Base-by-base conservation (phyloP, 2,797 vertebrate species). In the Acanthurus leucopareius region DNA sequence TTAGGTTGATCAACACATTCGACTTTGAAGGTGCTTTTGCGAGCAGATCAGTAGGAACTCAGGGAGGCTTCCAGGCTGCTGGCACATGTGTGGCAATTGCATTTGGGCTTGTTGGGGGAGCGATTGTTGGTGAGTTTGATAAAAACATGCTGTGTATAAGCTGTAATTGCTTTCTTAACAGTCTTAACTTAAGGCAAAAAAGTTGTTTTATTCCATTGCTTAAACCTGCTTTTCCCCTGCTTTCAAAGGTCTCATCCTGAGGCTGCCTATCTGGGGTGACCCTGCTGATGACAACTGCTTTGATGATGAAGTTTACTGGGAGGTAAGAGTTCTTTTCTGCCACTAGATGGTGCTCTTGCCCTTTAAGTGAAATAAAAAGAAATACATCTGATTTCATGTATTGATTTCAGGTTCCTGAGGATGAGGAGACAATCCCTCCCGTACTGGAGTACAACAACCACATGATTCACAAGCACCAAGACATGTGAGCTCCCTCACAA, bases 281-380 rank as follows among this genome's bases (percentile, higher is more conserved):
- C 86, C 98, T 0, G 91, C 95, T 0, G 97, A 97, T 70, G 97
- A 98, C 83, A 96, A 97, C 93, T 99, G 98, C 93, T 99, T 92
- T 72, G 97, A 98, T 19, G 98, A 99, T 82, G 95, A 92, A 5
- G 81, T 96, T 16, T 99, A 99, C 87, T 99, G 98, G 98, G 97
- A 99, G 97, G 98, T 98, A 82, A 95, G 95, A 6, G 28, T 8
- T 25, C 8, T 42, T 69, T 58, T 45, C 51, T 2, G 58, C 75
- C 89, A 82, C 79, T 69, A 91, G 85, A 80, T 80, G 86, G 73
- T 25, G 57, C 0, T 57, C 15, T 77, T 62, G 15, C 16, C 49
- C 45, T 69, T 35, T 35, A 17, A 35, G 2, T 2, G 7, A 32
- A 44, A 57, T 11, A 0, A 15, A 13, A 7, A 17, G 10, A 20